Percentiles rank a stretch among this genome's conserved stretches.
These are phyloP conservation scores for Phyllotreta cruciferae DNA, from an alignment of 2,888 invertebrate species.

Conservation along the genomic window DNA sequence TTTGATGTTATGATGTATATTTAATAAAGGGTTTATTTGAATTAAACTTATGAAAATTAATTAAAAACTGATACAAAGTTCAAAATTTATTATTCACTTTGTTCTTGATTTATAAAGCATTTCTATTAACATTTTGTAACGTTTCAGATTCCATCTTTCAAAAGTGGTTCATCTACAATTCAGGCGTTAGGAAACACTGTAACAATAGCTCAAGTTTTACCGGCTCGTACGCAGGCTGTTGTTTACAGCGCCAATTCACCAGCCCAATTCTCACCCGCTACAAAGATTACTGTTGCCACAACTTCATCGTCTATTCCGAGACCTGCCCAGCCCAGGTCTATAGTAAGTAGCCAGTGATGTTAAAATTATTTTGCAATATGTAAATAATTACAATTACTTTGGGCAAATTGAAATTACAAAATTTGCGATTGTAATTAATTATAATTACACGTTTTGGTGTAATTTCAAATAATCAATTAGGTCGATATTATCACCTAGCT, in stretches of 20 bases:
- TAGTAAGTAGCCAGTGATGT: conserved; percentile 45
- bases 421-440: too few relatives aligned
- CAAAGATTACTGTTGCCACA: conserved; percentile 54
- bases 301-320: conserved; percentile 49
- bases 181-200: conserved; percentile 56
- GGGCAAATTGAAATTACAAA: too few relatives aligned
- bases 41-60: not conserved
- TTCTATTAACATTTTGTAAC: conserved; percentile 24
- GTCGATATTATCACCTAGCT: too few relatives aligned
- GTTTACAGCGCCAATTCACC: conserved; percentile 55
- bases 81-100: not conserved
- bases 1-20: not conserved
- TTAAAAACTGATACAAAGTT: not conserved
- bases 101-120: not conserved
- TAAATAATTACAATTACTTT: too few relatives aligned
- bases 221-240: conserved; percentile 58
- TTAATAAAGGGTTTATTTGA: not conserved
- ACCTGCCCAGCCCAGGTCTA: conserved; percentile 46
- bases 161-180: conserved; percentile 53
- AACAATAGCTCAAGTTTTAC: conserved; percentile 57
- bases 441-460: too few relatives aligned
- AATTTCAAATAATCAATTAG: too few relatives aligned
- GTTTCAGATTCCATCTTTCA: conserved; percentile 52
- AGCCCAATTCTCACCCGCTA: conserved; percentile 50
- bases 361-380: too few relatives aligned